Conservation (phyloP, 2,113 vertebrate genomes). For the Nothocercus julius region DNA sequence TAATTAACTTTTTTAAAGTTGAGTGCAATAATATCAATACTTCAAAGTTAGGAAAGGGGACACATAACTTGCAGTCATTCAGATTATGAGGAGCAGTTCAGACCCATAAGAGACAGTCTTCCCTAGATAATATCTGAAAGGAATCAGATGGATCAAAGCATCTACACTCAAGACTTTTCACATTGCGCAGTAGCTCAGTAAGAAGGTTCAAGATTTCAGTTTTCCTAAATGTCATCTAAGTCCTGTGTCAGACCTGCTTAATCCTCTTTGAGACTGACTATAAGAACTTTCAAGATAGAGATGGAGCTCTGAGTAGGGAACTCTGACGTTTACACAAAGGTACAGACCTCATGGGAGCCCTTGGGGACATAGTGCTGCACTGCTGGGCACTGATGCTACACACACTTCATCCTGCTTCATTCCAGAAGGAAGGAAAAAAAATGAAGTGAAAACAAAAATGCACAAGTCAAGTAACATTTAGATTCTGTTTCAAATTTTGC, state of each 20-base stretch:
- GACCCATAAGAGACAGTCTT: not conserved
- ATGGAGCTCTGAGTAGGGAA: not conserved
- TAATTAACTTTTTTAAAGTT: not conserved
- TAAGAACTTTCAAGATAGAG: not conserved
- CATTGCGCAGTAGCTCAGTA: not conserved
- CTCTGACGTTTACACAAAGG: not conserved
- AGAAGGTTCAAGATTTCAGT: not conserved
- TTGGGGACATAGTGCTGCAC: rapidly evolving
- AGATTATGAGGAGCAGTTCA: not conserved
- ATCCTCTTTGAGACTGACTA: not conserved
- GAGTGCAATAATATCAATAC: not conserved
- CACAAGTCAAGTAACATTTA: not conserved
- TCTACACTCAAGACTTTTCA: rapidly evolving
- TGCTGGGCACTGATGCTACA: not conserved
- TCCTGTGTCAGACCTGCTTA: not conserved
- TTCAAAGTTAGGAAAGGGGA: not conserved
- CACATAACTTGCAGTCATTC: not conserved
- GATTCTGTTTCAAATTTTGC: not conserved
- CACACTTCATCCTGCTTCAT: rapidly evolving
- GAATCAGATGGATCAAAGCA: not conserved
- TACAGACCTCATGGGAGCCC: not conserved
- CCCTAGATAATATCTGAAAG: not conserved
- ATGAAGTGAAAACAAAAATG: not conserved
- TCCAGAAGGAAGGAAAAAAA: not conserved
- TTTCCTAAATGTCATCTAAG: not conserved